These are phyloP conservation scores for Brachyalestes nurse DNA, from an alignment of 2,797 vertebrate genomes.

Conservation along the genomic window DNA sequence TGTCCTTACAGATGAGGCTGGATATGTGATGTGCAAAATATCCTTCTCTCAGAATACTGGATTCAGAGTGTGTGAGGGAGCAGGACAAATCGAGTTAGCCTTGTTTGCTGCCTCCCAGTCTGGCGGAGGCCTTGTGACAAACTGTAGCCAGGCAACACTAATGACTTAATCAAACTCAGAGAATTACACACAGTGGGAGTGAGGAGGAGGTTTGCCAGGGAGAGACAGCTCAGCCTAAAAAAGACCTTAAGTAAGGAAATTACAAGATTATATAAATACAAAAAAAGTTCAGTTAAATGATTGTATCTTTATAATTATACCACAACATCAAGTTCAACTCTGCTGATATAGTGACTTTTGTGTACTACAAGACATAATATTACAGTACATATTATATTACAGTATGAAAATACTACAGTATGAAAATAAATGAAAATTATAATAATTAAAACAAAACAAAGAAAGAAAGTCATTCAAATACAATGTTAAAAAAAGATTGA, in stretches of 20 bases:
- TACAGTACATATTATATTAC: too few species aligned
- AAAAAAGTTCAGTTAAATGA: background rate
- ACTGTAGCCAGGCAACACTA: slow-evolving; percentile 66
- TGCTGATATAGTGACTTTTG: too few species aligned
- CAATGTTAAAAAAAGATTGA: too few species aligned
- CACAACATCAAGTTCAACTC: background rate
- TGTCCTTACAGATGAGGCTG: background rate
- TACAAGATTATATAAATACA: background rate
- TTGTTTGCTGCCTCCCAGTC: slow-evolving; percentile 63
- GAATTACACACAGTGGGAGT: slow-evolving; percentile 53
- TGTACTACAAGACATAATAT: too few species aligned
- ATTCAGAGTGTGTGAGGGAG: slow-evolving; percentile 16
- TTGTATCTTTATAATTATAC: background rate
- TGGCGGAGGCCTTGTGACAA: slow-evolving; percentile 69
- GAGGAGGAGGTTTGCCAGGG: slow-evolving; percentile 53
- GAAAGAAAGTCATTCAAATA: too few species aligned
- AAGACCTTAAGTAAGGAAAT: background rate
- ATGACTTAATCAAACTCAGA: slow-evolving; percentile 70
- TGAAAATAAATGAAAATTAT: too few species aligned
- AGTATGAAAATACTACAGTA: too few species aligned
- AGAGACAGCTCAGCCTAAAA: slow-evolving; percentile 51
- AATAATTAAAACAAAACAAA: too few species aligned
- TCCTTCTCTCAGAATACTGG: background rate
- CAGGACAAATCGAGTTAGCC: slow-evolving; percentile 68
- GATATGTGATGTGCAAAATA: background rate